Conservation (phyloP, 2,797 vertebrate genomes). For the Steatocranus sp. region DNA sequence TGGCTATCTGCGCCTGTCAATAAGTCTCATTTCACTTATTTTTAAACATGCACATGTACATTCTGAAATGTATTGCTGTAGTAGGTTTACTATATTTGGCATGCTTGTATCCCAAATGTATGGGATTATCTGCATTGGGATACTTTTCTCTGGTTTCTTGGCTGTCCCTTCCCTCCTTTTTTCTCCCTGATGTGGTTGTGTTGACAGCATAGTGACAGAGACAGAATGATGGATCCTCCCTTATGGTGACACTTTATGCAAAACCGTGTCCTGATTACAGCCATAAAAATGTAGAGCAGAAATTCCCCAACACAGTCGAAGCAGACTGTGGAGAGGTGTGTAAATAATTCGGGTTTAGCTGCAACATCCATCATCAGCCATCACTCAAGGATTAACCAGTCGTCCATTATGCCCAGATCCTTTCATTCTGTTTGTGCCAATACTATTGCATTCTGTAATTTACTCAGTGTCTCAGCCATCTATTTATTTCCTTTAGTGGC, state of each 20-base stretch:
- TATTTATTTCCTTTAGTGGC: not conserved
- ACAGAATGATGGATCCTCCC: conserved; percentile 31
- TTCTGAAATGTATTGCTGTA: not conserved
- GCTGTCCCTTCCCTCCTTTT: not conserved
- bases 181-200: not conserved
- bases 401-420: not conserved
- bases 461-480: not conserved
- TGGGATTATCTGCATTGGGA: not conserved
- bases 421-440: not conserved
- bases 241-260: conserved; percentile 42
- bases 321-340: not conserved
- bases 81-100: not conserved
- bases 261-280: conserved; percentile 44
- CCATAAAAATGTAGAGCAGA: conserved; percentile 23
- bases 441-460: not conserved
- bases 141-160: not conserved
- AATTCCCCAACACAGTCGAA: not conserved
- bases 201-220: conserved; percentile 38
- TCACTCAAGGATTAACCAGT: not conserved
- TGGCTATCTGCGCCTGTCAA: not conserved
- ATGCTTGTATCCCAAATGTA: not conserved
- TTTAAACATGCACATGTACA: not conserved
- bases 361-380: conserved; percentile 10
- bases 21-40: not conserved
- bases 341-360: conserved; percentile 17